Evolutionary conservation across 2,888 invertebrate species (phyloP).

Genomic region (Lycocerus yunnanus): DNA sequence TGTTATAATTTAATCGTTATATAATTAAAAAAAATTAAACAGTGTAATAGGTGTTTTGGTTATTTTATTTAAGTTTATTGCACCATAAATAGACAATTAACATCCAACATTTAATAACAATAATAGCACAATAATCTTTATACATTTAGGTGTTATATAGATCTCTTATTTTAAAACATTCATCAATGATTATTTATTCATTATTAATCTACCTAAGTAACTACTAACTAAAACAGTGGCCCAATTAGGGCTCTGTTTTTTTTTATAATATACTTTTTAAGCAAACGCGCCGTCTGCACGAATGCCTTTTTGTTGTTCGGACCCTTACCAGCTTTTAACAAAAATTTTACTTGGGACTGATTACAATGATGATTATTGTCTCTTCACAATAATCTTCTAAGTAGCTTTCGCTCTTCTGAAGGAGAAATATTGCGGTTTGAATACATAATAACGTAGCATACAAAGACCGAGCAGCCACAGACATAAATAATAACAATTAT

Average conservation of each 20-base stretch:
- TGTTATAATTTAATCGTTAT: slow-evolving; percentile 36
- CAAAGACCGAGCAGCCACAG: slow-evolving; percentile 43
- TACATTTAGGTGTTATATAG: slow-evolving; percentile 40
- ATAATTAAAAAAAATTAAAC: slow-evolving; percentile 26
- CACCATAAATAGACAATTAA: slow-evolving; percentile 52
- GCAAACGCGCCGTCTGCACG: slow-evolving; percentile 36
- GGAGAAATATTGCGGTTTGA: slow-evolving; percentile 44
- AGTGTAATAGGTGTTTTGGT: slow-evolving; percentile 20
- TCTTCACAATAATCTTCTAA: slow-evolving; percentile 57
- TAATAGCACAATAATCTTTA: slow-evolving; percentile 35
- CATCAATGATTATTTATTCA: slow-evolving; percentile 13
- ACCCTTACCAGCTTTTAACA: slow-evolving; percentile 58
- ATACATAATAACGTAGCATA: slow-evolving; percentile 40
- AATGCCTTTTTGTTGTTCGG: slow-evolving; percentile 54
- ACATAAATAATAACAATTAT: slow-evolving; percentile 28
- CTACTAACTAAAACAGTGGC: slow-evolving; percentile 44
- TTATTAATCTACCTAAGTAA: slow-evolving; percentile 27
- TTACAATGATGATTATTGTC: slow-evolving; percentile 57
- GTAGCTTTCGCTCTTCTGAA: slow-evolving; percentile 41
- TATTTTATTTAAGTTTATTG: slow-evolving; percentile 48
- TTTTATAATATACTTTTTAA: slow-evolving; percentile 22
- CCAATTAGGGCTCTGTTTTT: slow-evolving; percentile 40
- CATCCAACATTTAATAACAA: slow-evolving; percentile 52
- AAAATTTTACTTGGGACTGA: slow-evolving; percentile 44
- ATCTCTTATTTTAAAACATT: slow-evolving; percentile 36